Conservation (phyloP, 2,797 vertebrate species). For the Cercopithecus hamlyni region DNA sequence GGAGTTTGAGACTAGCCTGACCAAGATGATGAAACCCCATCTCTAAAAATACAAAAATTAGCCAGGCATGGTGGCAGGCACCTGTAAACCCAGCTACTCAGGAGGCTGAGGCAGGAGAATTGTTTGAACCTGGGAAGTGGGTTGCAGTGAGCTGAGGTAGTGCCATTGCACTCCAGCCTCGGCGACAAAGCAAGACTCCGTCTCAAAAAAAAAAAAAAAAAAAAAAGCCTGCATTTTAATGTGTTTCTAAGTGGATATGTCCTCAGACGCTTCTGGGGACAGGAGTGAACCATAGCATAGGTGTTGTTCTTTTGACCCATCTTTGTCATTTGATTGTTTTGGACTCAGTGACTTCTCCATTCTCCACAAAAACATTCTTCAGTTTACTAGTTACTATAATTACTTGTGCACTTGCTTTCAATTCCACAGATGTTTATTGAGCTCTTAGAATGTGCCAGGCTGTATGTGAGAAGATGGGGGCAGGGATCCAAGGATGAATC, state of each 20-base stretch:
- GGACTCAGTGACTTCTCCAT: conserved; percentile 1
- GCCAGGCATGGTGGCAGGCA: neutral
- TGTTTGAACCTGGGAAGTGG: no score
- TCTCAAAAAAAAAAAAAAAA: neutral
- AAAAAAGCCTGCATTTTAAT: neutral
- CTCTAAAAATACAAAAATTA: neutral
- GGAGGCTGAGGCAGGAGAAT: no score
- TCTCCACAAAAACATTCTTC: conserved; percentile 45
- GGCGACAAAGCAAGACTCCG: no score
- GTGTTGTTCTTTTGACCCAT: neutral
- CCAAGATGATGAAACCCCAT: neutral
- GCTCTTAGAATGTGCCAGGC: neutral
- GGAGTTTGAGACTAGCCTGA: neutral
- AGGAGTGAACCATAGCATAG: neutral
- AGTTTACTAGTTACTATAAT: conserved; percentile 75
- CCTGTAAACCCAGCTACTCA: no score
- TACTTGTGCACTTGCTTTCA: conserved; percentile 21
- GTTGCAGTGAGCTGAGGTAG: no score
- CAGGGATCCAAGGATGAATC: neutral
- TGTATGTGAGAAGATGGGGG: neutral
- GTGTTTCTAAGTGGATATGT: neutral
- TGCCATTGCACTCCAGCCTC: no score
- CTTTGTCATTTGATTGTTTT: conserved; percentile 59
- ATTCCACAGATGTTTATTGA: neutral
- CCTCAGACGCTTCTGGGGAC: neutral